Evolutionary conservation across 2,888 invertebrate species (phyloP).

Genomic region (Horisme vitalbata): DNA sequence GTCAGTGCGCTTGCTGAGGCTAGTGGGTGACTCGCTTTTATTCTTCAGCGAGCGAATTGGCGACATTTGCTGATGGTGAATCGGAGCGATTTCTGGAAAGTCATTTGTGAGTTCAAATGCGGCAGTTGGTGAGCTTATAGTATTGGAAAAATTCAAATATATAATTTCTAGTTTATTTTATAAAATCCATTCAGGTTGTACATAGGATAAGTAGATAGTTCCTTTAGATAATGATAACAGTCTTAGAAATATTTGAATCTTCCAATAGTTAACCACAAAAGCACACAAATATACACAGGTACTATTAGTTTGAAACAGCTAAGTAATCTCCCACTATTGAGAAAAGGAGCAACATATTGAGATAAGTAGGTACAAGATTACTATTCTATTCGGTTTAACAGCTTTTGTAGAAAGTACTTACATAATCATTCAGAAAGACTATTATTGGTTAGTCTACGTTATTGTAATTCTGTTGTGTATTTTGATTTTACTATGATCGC

Average conservation of each 20-base stretch:
- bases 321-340: conserved; percentile 13
- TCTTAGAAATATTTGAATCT: conserved; percentile 37
- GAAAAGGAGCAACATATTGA: conserved; percentile 16
- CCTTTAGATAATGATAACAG: neutral
- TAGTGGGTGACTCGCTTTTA: conserved; percentile 72
- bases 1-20: conserved; percentile 75
- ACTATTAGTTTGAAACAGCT: conserved; percentile 18
- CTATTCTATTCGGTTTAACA: conserved; percentile 4
- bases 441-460: conserved; percentile 11
- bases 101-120: conserved; percentile 37
- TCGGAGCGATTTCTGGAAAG: conserved; percentile 78
- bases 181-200: too few relatives aligned
- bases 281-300: conserved; percentile 38
- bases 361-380: conserved; percentile 10
- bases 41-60: conserved; percentile 78
- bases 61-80: conserved; percentile 80
- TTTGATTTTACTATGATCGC: conserved; percentile 34
- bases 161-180: too few relatives aligned
- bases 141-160: conserved; percentile 24
- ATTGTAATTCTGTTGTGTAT: conserved; percentile 16
- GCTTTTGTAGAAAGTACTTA: conserved; percentile 14
- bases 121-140: conserved; percentile 16
- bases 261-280: conserved; percentile 41
- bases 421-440: conserved; percentile 11
- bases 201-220: too few relatives aligned